phyloP scores from a whole-genome alignment of 2,113 vertebrate species.

The Austrofundulus limnaeus region DNA sequence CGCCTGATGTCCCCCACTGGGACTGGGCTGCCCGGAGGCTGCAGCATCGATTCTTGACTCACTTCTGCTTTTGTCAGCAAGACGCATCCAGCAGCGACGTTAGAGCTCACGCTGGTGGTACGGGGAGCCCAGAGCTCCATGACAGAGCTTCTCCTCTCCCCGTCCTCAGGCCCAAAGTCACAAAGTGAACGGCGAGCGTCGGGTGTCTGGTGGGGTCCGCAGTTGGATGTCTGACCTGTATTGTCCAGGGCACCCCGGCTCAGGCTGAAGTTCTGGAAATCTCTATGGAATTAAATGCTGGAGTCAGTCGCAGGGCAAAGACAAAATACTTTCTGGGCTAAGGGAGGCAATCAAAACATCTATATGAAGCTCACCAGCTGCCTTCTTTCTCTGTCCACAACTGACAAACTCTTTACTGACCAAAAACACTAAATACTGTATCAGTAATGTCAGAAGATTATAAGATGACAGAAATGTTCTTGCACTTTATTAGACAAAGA shows the following conservation, averaged over 20 bases:
- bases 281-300: constrained; percentile 68
- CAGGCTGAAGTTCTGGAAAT: constrained; percentile 89
- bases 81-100: background rate
- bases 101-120: constrained; percentile 4
- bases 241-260: constrained; percentile 80
- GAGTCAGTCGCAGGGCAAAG: constrained; percentile 9
- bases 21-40: constrained; percentile 74
- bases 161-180: constrained; percentile 74
- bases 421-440: background rate
- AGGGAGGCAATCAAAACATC: background rate
- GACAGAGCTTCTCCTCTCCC: constrained; percentile 78
- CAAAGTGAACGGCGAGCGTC: constrained; percentile 76
- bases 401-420: background rate
- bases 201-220: constrained; percentile 35
- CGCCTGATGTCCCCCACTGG: constrained; percentile 78
- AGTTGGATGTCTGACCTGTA: constrained; percentile 56
- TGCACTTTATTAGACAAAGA: too few species aligned
- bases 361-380: background rate
- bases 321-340: background rate
- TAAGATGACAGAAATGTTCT: too few species aligned
- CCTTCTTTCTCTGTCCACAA: background rate
- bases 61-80: constrained; percentile 64
- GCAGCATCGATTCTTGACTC: constrained; percentile 66
- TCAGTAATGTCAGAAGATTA: background rate
- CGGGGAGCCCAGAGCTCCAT: constrained; percentile 74